Conservation (phyloP, 2,888 invertebrate species). For the Ellobium chinense region DNA sequence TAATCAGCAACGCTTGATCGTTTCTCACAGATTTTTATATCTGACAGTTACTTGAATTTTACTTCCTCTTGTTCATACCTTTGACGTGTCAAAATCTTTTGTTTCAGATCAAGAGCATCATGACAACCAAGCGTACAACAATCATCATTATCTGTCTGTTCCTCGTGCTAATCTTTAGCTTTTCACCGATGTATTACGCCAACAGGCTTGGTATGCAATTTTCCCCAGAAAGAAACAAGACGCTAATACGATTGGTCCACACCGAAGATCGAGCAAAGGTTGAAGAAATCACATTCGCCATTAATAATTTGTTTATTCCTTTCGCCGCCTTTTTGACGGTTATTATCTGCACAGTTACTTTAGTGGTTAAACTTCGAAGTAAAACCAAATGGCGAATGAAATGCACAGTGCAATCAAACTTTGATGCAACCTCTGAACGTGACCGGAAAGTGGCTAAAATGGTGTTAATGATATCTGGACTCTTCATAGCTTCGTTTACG, state of each 20-base stretch:
- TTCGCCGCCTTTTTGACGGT: neutral
- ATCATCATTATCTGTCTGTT: constrained; percentile 13
- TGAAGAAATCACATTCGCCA: neutral
- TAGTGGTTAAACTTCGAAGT: neutral
- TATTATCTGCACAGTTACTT: neutral
- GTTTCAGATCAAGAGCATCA: constrained; percentile 9
- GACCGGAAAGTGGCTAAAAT: constrained; percentile 14
- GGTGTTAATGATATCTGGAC: constrained; percentile 18
- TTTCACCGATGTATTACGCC: constrained; percentile 4
- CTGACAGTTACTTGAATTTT: no score
- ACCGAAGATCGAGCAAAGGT: neutral
- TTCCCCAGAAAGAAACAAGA: neutral
- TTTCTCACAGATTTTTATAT: no score
- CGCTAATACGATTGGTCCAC: neutral
- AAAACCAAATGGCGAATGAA: neutral
- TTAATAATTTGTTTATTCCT: constrained; percentile 7
- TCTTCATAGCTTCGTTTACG: constrained; percentile 4
- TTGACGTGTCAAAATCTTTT: no score
- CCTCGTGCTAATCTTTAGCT: neutral
- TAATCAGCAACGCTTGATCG: no score
- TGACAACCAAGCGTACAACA: neutral
- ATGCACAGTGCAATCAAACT: neutral
- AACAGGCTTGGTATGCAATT: constrained; percentile 9
- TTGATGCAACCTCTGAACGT: neutral
- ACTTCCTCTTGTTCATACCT: no score